Conservation (phyloP, 2,113 vertebrate genomes). For the Cyanocitta stelleri region DNA sequence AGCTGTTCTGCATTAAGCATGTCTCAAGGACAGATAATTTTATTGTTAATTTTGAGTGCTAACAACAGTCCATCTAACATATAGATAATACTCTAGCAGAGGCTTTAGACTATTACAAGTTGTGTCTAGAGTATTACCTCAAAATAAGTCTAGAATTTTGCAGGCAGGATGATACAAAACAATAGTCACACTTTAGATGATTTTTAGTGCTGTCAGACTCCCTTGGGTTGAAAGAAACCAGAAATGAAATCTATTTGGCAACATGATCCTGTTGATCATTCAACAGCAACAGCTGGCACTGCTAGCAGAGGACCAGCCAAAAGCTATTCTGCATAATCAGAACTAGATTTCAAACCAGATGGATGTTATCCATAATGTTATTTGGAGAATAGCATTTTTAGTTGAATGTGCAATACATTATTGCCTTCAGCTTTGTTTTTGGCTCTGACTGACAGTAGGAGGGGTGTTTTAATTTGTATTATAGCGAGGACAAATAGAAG, state of each 20-base stretch:
- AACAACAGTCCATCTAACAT: not conserved
- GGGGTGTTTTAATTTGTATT: conserved; percentile 29
- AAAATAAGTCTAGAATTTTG: not conserved
- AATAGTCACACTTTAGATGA: not conserved
- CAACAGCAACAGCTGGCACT: conserved; percentile 39
- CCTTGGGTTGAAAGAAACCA: not conserved
- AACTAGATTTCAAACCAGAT: conserved; percentile 48
- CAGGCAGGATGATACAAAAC: not conserved
- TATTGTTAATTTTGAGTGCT: not conserved
- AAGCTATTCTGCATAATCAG: conserved; percentile 38
- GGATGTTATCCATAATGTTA: conserved; percentile 35
- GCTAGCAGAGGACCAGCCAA: conserved; percentile 33
- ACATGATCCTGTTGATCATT: not conserved
- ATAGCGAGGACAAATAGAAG: conserved; percentile 40
- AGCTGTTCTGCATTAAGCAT: not conserved
- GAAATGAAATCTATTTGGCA: conserved; percentile 15
- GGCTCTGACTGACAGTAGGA: conserved; percentile 1
- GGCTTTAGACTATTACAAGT: not conserved
- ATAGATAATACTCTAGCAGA: not conserved
- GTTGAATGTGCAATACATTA: conserved; percentile 3
- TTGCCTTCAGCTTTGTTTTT: conserved; percentile 32
- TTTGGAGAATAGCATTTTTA: conserved; percentile 33
- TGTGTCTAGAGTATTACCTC: not conserved
- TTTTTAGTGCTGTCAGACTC: not conserved
- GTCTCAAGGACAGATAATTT: not conserved